A percentile compares a stretch with the other conserved stretches of the same genome.
Conservation (phyloP, 2,113 vertebrate species). For the Dermatemys mawii region DNA sequence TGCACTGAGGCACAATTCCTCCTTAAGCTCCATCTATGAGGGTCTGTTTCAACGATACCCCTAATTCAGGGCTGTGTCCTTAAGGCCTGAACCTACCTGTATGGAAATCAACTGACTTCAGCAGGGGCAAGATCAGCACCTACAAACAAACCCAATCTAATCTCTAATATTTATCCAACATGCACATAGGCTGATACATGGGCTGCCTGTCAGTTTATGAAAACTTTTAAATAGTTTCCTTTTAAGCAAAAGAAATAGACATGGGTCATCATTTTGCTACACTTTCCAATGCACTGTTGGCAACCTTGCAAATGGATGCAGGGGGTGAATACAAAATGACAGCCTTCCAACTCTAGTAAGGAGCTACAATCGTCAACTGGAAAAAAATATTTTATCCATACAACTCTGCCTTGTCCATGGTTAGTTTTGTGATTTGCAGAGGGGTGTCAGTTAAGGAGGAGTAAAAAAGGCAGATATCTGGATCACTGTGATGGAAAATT, state of each 20-base stretch:
- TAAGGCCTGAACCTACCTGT: not conserved
- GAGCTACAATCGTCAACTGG: not conserved
- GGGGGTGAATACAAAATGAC: not conserved
- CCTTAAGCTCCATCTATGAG: not conserved
- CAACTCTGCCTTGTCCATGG: not conserved
- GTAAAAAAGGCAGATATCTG: not conserved
- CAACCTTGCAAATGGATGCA: not conserved
- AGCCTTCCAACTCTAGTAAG: not conserved
- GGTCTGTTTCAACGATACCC: not conserved
- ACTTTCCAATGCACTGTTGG: not conserved
- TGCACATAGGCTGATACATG: not conserved
- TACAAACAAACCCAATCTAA: not conserved
- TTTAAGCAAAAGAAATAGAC: constrained; percentile 5
- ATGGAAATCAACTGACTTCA: not conserved
- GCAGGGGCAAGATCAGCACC: not conserved
- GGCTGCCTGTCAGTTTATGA: not conserved
- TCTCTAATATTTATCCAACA: not conserved
- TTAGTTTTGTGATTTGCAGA: not conserved
- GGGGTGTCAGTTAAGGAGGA: not conserved
- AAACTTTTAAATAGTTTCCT: not conserved
- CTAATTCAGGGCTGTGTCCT: not conserved
- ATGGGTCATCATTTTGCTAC: not conserved
- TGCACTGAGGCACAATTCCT: not conserved
- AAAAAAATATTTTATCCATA: not conserved
- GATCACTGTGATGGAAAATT: not conserved